Conservation (phyloP, 64 coral and sea anemone species). For the Montipora cactus region DNA sequence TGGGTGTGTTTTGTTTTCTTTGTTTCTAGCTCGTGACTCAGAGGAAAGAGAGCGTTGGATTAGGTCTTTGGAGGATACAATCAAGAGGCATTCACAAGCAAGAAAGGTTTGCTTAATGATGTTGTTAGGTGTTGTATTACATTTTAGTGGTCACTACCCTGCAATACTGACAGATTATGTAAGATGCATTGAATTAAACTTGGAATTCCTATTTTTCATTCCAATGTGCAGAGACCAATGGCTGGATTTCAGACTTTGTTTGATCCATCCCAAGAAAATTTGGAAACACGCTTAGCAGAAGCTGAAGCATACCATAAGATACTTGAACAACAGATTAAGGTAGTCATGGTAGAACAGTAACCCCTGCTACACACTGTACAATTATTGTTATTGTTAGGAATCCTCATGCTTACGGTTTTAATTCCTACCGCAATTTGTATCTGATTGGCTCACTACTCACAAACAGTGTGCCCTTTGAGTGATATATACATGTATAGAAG, state of each 20-base stretch:
- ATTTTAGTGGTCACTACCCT: no score
- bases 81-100: conserved; percentile 96
- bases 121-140: no score
- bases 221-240: conserved; percentile 50
- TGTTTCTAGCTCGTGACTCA: conserved; percentile 83
- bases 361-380: background rate
- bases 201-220: background rate
- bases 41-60: conserved; percentile 98
- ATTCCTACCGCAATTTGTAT: no score
- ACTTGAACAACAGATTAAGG: conserved; percentile 84
- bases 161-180: no score
- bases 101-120: conserved; percentile 69
- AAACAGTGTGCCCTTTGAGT: no score
- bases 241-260: conserved; percentile 69
- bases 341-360: background rate
- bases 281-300: conserved; percentile 90
- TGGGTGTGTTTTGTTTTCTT: background rate
- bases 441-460: no score
- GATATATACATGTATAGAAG: no score
- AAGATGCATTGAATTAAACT: background rate
- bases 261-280: conserved; percentile 84
- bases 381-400: background rate
- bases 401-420: background rate
- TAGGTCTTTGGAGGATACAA: conserved; percentile 89
- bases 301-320: conserved; percentile 94